Evolutionary conservation across 2,113 vertebrate genomes (phyloP).

Genomic region (Aplodontia rufa): DNA sequence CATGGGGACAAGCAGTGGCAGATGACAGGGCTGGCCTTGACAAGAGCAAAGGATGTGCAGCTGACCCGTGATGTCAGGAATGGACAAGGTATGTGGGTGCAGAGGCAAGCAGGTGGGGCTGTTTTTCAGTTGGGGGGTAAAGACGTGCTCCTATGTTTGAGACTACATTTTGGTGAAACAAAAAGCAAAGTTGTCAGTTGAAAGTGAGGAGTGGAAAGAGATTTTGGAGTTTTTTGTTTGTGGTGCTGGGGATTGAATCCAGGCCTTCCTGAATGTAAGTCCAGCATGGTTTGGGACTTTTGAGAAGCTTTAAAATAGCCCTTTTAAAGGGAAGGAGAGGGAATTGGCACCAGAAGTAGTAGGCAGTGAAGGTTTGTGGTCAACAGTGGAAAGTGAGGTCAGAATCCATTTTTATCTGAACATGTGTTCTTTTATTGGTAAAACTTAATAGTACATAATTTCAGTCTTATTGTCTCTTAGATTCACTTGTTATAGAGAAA

Average conservation of each 20-base stretch:
- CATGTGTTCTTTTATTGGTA: conserved; percentile 16
- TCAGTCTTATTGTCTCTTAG: conserved; percentile 44
- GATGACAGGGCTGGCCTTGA: not conserved
- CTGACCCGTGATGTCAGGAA: not conserved
- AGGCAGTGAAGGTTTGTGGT: not conserved
- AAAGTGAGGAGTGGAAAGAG: not conserved
- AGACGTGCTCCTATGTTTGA: not conserved
- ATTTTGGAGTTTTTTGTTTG: not conserved
- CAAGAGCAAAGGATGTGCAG: not conserved
- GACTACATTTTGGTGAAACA: not conserved
- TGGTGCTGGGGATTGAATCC: not conserved
- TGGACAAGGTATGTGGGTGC: not conserved
- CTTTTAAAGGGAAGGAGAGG: not conserved
- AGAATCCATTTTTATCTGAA: not conserved
- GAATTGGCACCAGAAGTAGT: not conserved
- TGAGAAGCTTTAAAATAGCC: not conserved
- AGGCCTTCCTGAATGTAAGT: not conserved
- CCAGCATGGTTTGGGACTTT: not conserved
- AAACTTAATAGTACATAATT: not conserved
- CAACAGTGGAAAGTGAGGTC: not conserved
- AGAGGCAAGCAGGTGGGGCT: not conserved
- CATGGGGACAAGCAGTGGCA: not conserved
- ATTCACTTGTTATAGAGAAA: conserved; percentile 23
- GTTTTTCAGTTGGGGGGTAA: not conserved
- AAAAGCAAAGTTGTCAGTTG: conserved; percentile 22